Evolutionary conservation across 2,888 invertebrate species (phyloP).

Genomic region (Allophyes oxyacanthae): DNA sequence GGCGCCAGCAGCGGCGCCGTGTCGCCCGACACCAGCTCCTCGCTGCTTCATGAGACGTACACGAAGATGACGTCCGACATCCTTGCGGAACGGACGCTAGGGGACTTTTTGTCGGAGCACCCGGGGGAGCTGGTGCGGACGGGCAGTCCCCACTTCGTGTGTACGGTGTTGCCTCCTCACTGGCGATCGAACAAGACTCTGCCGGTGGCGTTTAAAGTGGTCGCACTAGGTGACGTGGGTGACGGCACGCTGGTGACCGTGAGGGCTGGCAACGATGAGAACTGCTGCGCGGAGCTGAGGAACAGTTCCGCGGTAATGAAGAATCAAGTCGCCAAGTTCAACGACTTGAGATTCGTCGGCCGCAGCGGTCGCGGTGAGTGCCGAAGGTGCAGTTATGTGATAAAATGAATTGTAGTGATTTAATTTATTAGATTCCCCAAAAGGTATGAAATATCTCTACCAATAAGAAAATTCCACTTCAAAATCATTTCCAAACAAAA

Average conservation of each 20-base stretch:
- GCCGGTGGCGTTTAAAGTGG: slow-evolving; percentile 98
- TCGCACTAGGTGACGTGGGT: slow-evolving; percentile 97
- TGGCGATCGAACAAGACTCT: slow-evolving; percentile 99
- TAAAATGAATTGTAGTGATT: slow-evolving; percentile 61
- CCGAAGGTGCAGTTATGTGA: slow-evolving; percentile 87
- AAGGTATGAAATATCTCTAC: neutral
- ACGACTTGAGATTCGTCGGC: slow-evolving; percentile 99
- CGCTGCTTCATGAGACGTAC: slow-evolving; percentile 94
- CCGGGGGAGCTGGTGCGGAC: slow-evolving; percentile 98
- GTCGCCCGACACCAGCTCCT: slow-evolving; percentile 92
- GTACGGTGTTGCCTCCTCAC: slow-evolving; percentile 97
- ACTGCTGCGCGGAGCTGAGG: slow-evolving; percentile 97
- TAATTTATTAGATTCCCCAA: slow-evolving; percentile 14
- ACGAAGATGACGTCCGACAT: slow-evolving; percentile 97
- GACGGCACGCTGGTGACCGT: slow-evolving; percentile 99
- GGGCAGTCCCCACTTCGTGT: slow-evolving; percentile 97
- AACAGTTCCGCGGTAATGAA: slow-evolving; percentile 99
- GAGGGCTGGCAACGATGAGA: slow-evolving; percentile 99
- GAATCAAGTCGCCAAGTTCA: slow-evolving; percentile 99
- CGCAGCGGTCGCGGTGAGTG: slow-evolving; percentile 99
- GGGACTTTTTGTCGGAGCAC: slow-evolving; percentile 96
- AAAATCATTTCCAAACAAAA: too few species aligned
- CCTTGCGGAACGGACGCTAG: slow-evolving; percentile 95
- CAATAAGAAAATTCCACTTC: too few species aligned
- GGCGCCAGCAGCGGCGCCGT: slow-evolving; percentile 88